Evolutionary conservation across 2,113 vertebrate genomes (phyloP).

Genomic region (Mesoclemmys tuberculata): DNA sequence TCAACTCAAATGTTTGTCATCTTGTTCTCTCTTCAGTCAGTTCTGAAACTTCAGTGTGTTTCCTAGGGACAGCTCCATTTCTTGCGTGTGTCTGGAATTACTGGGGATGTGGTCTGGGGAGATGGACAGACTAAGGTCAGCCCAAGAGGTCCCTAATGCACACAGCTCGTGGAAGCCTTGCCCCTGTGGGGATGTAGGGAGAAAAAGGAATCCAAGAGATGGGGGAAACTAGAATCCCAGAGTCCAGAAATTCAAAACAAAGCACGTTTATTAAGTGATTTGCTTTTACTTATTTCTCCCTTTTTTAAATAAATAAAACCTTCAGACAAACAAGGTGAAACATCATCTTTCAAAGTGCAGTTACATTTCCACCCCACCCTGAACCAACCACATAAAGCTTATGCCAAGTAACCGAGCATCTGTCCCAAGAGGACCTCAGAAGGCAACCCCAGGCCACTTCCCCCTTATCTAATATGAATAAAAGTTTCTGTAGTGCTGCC

Average conservation of each 20-base stretch:
- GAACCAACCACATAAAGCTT: slow-evolving; percentile 57
- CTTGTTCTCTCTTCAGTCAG: not conserved
- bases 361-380: slow-evolving; percentile 58
- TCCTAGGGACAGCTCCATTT: accelerated
- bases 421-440: not conserved
- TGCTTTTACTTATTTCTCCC: slow-evolving; percentile 65
- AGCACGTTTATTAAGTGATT: slow-evolving; percentile 64
- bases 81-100: not conserved
- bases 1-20: not conserved
- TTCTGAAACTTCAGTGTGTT: not conserved
- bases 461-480: not conserved
- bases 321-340: slow-evolving; percentile 62
- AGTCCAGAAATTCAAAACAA: slow-evolving; percentile 37
- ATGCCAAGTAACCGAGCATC: slow-evolving; percentile 54
- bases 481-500: not conserved
- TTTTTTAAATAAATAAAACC: slow-evolving; percentile 75
- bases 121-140: not conserved
- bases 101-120: accelerated
- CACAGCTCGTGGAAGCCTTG: not conserved
- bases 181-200: not conserved
- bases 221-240: not conserved
- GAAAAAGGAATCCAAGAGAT: not conserved
- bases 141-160: too few species aligned
- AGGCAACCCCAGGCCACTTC: not conserved
- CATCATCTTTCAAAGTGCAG: slow-evolving; percentile 65